Evolutionary conservation across 1,140 invertebrate species (phyloP).

Genomic region (Eumeta japonica): DNA sequence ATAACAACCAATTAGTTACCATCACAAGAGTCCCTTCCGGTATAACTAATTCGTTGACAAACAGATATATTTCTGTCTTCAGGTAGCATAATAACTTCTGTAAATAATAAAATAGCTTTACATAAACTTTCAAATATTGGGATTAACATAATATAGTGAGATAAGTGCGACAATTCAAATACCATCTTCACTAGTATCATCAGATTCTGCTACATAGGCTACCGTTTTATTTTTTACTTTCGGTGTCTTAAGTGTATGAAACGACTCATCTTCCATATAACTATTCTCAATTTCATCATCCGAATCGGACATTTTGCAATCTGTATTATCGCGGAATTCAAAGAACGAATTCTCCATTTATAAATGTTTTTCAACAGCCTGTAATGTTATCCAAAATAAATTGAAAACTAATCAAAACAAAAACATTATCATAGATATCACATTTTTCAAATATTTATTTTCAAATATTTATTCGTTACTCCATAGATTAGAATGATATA

Average conservation of each 20-base stretch:
- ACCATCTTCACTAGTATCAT: conserved; percentile 33
- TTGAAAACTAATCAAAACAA: no score
- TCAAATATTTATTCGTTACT: no score
- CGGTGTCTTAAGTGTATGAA: conserved; percentile 19
- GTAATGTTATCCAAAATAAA: no score
- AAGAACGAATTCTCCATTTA: conserved; percentile 45
- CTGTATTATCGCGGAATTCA: conserved; percentile 35
- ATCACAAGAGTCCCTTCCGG: conserved; percentile 16
- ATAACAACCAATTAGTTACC: no score
- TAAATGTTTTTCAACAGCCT: background rate
- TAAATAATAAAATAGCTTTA: conserved; percentile 7
- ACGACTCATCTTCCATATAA: conserved; percentile 24
- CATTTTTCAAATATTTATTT: no score
- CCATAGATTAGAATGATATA: no score
- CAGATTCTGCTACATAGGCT: conserved; percentile 39
- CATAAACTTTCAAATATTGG: conserved; percentile 1
- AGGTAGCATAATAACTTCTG: conserved; percentile 6
- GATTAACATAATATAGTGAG: background rate
- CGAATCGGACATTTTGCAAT: conserved; percentile 22
- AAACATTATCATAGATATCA: no score
- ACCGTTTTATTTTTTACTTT: conserved; percentile 31
- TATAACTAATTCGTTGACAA: conserved; percentile 13
- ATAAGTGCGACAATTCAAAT: conserved; percentile 2
- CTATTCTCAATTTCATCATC: conserved; percentile 39
- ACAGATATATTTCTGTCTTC: conserved; percentile 10